phyloP scores from a whole-genome alignment of 2,113 vertebrate species.

The Scytalopus superciliaris region DNA sequence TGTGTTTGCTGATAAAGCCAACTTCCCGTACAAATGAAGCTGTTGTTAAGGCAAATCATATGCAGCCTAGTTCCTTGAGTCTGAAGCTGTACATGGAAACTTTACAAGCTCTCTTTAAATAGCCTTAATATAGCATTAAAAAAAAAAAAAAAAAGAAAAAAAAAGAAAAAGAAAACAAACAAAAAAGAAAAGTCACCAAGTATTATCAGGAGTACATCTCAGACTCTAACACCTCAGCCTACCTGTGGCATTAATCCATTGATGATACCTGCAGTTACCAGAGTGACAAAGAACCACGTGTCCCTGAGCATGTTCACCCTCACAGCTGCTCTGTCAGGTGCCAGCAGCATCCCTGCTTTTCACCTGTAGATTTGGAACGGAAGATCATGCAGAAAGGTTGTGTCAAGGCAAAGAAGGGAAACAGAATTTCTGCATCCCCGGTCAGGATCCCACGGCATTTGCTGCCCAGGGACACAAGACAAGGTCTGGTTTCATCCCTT shows the following conservation, averaged over 20 bases:
- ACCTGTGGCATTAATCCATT: neutral
- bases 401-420: neutral
- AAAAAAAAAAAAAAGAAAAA: neutral
- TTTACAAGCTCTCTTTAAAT: neutral
- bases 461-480: neutral
- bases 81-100: neutral
- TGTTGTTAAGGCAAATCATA: neutral
- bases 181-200: neutral
- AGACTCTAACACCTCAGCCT: neutral
- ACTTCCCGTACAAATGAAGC: neutral
- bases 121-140: neutral
- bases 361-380: neutral
- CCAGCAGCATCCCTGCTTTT: neutral
- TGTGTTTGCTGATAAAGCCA: neutral
- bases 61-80: neutral
- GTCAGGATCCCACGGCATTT: neutral
- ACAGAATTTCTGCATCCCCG: neutral
- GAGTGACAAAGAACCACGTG: accelerated
- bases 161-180: no score
- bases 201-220: neutral
- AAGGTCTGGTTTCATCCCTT: neutral
- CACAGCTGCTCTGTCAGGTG: neutral
- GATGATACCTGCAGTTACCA: neutral
- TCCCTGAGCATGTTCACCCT: neutral
- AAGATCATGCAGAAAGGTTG: neutral